A percentile compares a stretch with the other conserved stretches of the same genome.
Conservation (phyloP, 2,797 vertebrate species). For the Botia almorhae region DNA sequence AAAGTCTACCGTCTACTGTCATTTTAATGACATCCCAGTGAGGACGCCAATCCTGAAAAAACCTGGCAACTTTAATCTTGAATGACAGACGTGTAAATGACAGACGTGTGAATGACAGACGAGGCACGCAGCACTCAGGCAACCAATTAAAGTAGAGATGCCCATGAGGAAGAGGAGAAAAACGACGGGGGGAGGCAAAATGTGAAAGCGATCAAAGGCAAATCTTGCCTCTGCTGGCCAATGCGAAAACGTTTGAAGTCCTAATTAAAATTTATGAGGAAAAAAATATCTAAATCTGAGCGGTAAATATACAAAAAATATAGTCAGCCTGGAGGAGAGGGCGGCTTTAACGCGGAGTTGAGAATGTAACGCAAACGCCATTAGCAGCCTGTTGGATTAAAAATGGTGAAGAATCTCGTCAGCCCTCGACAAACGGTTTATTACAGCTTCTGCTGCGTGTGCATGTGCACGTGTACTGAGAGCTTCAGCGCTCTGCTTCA, state of each 20-base stretch:
- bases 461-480: neutral
- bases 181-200: neutral
- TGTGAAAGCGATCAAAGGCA: conserved; percentile 78
- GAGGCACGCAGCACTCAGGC: conserved; percentile 55
- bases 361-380: conserved; percentile 37
- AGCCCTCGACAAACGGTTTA: conserved; percentile 40
- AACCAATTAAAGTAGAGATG: conserved; percentile 73
- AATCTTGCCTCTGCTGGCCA: conserved; percentile 66
- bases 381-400: conserved; percentile 53
- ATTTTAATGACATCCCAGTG: conserved; percentile 33
- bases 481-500: neutral
- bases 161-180: conserved; percentile 65
- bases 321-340: conserved; percentile 64
- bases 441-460: neutral
- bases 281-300: conserved; percentile 72
- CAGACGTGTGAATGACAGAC: conserved; percentile 63
- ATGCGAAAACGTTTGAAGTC: conserved; percentile 75
- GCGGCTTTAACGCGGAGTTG: conserved; percentile 61
- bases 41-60: conserved; percentile 35
- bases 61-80: conserved; percentile 41
- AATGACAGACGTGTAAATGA: conserved; percentile 17
- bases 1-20: conserved; percentile 10
- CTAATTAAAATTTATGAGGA: conserved; percentile 77
- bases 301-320: conserved; percentile 73
- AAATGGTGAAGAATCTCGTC: conserved; percentile 36